Conservation (phyloP, 2,797 vertebrate genomes). For the Alosa sapidissima region DNA sequence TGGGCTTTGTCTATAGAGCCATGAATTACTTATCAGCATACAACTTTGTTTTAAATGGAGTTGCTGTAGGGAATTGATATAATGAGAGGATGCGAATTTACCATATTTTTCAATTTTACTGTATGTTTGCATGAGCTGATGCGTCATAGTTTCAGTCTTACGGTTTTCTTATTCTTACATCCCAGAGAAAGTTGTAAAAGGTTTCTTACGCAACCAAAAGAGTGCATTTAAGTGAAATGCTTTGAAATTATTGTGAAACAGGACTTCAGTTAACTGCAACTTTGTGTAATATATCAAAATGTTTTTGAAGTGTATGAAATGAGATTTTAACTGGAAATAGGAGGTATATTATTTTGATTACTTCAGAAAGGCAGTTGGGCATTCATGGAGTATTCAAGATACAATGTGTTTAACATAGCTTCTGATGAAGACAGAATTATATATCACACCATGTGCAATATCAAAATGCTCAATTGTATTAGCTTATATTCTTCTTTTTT, state of each 20-base stretch:
- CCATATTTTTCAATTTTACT: conserved; percentile 56
- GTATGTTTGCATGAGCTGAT: conserved; percentile 63
- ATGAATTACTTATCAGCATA: conserved; percentile 45
- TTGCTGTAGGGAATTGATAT: conserved; percentile 57
- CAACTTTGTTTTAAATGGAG: conserved; percentile 56
- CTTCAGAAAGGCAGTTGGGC: conserved; percentile 35
- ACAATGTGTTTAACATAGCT: conserved; percentile 53
- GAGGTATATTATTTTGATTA: conserved; percentile 13
- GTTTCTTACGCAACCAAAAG: conserved; percentile 85
- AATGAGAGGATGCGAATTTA: conserved; percentile 35
- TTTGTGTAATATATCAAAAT: conserved; percentile 12
- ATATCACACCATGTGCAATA: conserved; percentile 79
- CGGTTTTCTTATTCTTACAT: conserved; percentile 74
- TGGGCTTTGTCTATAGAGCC: conserved; percentile 47
- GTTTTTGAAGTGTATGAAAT: conserved; percentile 13
- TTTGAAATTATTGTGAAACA: conserved; percentile 59
- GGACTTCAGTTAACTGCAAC: conserved; percentile 1
- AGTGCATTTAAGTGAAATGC: conserved; percentile 79
- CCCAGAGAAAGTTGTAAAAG: conserved; percentile 77
- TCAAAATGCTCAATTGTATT: conserved; percentile 69
- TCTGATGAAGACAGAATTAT: conserved; percentile 65
- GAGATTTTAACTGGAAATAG: conserved; percentile 1
- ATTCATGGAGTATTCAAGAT: conserved; percentile 50
- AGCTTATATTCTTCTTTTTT: conserved; percentile 67
- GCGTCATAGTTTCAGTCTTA: conserved; percentile 66